A percentile compares a stretch with the other conserved stretches of the same genome.
Evolutionary conservation across 2,113 vertebrate species (phyloP).

Genomic region (Oryzias javanicus): DNA sequence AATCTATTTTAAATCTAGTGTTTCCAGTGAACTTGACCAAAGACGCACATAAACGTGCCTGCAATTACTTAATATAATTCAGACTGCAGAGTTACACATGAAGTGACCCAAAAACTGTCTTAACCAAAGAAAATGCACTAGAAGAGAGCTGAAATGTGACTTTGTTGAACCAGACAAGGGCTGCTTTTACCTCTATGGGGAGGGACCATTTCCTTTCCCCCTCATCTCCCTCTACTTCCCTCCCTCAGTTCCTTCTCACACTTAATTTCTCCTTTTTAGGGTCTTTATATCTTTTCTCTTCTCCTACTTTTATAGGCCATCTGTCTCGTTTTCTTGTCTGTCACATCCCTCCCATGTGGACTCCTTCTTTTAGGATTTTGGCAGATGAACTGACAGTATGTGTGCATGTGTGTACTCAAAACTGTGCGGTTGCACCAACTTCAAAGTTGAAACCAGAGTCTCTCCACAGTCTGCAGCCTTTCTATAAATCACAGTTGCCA

Average conservation of each 20-base stretch:
- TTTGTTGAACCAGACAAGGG: conserved; percentile 65
- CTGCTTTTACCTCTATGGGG: conserved; percentile 59
- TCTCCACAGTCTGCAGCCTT: conserved; percentile 75
- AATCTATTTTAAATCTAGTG: too few relatives aligned
- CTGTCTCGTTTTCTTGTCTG: conserved; percentile 19
- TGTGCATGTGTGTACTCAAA: conserved; percentile 60
- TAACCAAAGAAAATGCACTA: conserved; percentile 33
- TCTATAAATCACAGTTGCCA: conserved; percentile 84
- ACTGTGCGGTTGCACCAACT: conserved; percentile 74
- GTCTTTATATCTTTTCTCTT: conserved; percentile 13
- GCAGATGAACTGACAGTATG: conserved; percentile 49
- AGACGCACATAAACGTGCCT: too few relatives aligned
- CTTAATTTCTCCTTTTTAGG: conserved; percentile 32
- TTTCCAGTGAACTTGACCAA: too few relatives aligned
- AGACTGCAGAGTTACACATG: background rate
- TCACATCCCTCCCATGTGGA: conserved; percentile 32
- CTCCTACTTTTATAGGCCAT: conserved; percentile 17
- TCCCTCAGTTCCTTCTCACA: background rate
- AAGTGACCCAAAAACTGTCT: conserved; percentile 10
- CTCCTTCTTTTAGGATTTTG: conserved; percentile 38
- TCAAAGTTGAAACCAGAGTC: conserved; percentile 84
- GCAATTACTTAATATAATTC: too few relatives aligned
- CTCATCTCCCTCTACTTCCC: background rate
- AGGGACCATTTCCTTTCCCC: conserved; percentile 42
- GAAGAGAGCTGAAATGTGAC: conserved; percentile 57